Base-by-base conservation (phyloP, 2,113 vertebrate species). In the Bufo gargarizans region DNA sequence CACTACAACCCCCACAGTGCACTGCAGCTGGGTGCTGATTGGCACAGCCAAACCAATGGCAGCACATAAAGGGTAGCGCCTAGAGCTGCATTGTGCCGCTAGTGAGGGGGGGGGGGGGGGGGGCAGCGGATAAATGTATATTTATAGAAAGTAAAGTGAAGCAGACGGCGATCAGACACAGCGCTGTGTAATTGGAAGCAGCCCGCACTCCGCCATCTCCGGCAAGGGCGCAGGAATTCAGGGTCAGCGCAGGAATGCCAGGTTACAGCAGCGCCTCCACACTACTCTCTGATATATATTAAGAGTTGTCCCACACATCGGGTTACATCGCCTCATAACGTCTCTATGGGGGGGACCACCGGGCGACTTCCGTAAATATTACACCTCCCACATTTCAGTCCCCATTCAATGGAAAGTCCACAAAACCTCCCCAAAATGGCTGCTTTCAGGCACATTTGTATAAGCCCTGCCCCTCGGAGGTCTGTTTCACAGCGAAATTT, bases 241-340 rank as follows among this genome's bases (percentile, higher is more conserved):
- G 61, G 86, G 86, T 87, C 86, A 87, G 69, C 22, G 12, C 10
- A 87, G 63, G 86, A 87, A 87, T 81, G 20, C n/a, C 63, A 50
- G 61, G 85, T 71, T 58, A 45, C 55, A 55, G 10, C 10, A 6
- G 9, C 8, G 56, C 33, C 58, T 22, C 78, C n/a, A 6, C 5
- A 53, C 53, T 20, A 8, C 1, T 3, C n/a, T 6, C 20, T 6
- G 2, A n/a, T 20, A 65, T 1, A 65, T 65, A n/a, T 2, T 65
- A 65, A 5, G 9, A 53, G 5, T 6, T 53, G 53, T 17, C 59
- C 19, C 14, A 3, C 3, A 16, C 10, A 65, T 8, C 1, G 61
- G 1, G 61, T 19, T n/a, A 65, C 61, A 65, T 65, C 10, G 20
- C 17, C 17, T n/a, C 2, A 65, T 65, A 65, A 65, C 20, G 16